Evolutionary conservation across 2,113 vertebrate species (phyloP).

Genomic region (Brienomyrus longianalis): DNA sequence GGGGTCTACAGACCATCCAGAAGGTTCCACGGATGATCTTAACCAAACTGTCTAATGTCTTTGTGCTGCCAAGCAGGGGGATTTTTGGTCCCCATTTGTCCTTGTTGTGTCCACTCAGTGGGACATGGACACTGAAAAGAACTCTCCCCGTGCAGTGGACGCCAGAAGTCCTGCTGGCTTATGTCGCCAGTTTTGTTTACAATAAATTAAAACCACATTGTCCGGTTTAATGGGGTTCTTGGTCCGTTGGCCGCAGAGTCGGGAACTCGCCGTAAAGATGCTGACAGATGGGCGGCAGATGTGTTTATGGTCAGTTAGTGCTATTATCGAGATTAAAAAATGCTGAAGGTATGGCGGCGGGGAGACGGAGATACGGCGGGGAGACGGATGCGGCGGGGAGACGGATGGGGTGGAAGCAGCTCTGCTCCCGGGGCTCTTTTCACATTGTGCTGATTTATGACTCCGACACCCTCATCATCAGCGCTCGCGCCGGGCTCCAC

Average conservation of each 20-base stretch:
- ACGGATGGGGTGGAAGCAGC: background rate
- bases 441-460: constrained; percentile 21
- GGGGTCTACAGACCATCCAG: background rate
- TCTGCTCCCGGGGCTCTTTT: background rate
- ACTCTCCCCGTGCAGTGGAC: background rate
- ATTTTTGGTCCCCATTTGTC: background rate
- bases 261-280: constrained; percentile 33
- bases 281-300: constrained; percentile 14
- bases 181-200: constrained; percentile 29
- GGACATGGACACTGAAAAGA: background rate
- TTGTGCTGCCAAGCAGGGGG: background rate
- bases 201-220: constrained; percentile 40
- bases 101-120: background rate
- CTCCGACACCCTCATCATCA: background rate
- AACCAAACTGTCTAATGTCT: background rate
- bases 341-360: constrained; percentile 4
- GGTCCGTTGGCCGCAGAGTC: constrained; percentile 30
- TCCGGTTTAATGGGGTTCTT: constrained; percentile 35
- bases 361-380: background rate
- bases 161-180: background rate
- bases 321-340: constrained; percentile 33
- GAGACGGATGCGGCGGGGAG: background rate
- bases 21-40: background rate
- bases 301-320: constrained; percentile 17
- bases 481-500: background rate